Evolutionary conservation across 2,113 vertebrate genomes (phyloP).

Genomic region (Oriolus oriolus): DNA sequence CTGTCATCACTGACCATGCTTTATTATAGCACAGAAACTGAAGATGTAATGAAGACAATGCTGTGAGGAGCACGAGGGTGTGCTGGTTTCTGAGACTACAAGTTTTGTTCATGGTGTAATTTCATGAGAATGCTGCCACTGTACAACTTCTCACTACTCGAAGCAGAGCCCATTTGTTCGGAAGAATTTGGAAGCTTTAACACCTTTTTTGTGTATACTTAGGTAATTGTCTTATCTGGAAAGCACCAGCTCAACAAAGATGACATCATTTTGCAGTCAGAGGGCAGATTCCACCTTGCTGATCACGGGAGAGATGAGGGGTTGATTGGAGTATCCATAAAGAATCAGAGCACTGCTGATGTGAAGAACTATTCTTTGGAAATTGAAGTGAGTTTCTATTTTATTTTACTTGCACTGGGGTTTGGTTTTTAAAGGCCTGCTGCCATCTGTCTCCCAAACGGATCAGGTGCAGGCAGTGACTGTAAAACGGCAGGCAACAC

Average conservation of each 20-base stretch:
- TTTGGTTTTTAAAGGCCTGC: neutral
- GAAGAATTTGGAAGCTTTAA: neutral
- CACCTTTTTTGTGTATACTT: neutral
- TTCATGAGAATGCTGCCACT: neutral
- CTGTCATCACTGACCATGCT: neutral
- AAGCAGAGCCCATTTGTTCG: neutral
- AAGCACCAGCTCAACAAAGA: slow-evolving; percentile 75
- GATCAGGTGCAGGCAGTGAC: neutral
- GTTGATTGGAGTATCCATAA: slow-evolving; percentile 68
- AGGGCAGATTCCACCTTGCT: slow-evolving; percentile 67
- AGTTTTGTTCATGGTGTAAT: neutral
- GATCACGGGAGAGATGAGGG: neutral
- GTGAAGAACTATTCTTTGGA: slow-evolving; percentile 75
- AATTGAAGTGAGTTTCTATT: slow-evolving; percentile 70
- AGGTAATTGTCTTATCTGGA: slow-evolving; percentile 79
- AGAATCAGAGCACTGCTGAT: slow-evolving; percentile 67
- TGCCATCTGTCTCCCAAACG: neutral
- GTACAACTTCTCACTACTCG: neutral
- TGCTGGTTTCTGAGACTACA: neutral
- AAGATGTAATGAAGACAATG: neutral
- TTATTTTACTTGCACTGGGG: neutral
- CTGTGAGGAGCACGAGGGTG: neutral
- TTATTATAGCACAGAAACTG: neutral
- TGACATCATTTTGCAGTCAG: slow-evolving; percentile 72
- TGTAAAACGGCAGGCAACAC: neutral